Evolutionary conservation across 2,113 vertebrate species (phyloP), one percentile per base, ranked within the genome.

Genomic region (Pyxicephalus adspersus): DNA sequence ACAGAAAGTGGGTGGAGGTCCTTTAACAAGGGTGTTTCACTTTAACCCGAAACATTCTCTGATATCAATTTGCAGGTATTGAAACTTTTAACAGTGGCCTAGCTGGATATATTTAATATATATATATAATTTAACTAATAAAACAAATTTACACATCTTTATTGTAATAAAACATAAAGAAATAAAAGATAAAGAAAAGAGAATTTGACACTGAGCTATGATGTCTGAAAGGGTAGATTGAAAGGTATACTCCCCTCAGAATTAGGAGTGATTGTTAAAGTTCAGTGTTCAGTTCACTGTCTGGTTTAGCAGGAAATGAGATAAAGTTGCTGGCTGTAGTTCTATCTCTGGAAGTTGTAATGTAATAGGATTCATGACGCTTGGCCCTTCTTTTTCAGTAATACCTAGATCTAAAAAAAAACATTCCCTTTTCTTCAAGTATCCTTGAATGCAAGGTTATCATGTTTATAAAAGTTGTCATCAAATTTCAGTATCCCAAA

Each of bases 391-490:
- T 20, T 80, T 71, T 80, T 61, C 18, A 80, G 50, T 50, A 80
- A 58, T 60, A 66, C 54, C 55, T 45, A 18, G 18, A 55, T 60
- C 57, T 80, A 84, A 55, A 68, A 38, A 87, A 81, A 78, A 84
- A 78, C 54, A 83, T n/a, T 83, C 25, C 68, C 82, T 83, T 81
- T 23, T 16, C n/a, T 45, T 1, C 1, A 63, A 65, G 83, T 83
- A 31, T 83, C 6, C 45, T 88, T 91, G 85, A 84, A 58, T 79
- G 3, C 77, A 83, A 88, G 84, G 77, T 87, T 91, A 87, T 84
- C 83, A 81, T 71, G 60, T 78, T n/a, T 85, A 84, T 84, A 81
- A 84, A 86, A 84, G 78, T 76, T 86, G 83, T 87, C 80, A 81
- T 61, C 81, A 6, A 83, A 84, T 86, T 83, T 64, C 85, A 75